Percentiles rank a stretch among this genome's conserved stretches.
Conservation (phyloP, 2,888 invertebrate species). For the Drosophila siamana region DNA sequence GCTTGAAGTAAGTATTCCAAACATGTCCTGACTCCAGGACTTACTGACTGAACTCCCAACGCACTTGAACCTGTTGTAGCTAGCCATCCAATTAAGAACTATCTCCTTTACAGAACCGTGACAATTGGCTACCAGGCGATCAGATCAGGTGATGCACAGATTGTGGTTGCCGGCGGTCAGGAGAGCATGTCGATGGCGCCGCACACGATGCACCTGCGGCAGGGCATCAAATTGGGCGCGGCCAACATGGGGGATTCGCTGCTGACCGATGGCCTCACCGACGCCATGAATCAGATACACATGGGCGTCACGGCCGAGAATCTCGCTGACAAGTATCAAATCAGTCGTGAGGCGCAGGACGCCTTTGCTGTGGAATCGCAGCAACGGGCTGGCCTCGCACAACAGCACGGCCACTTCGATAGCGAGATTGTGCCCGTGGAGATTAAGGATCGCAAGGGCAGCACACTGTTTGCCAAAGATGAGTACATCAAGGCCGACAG, state of each 20-base stretch:
- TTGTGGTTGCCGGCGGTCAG: slow-evolving; percentile 93
- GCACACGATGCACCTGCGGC: slow-evolving; percentile 88
- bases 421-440: slow-evolving; percentile 90
- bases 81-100: neutral
- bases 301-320: slow-evolving; percentile 95
- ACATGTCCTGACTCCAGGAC: no score
- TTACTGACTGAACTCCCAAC: no score
- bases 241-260: slow-evolving; percentile 88
- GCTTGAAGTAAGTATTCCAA: slow-evolving; percentile 90
- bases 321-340: slow-evolving; percentile 88
- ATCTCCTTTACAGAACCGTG: slow-evolving; percentile 86
- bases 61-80: no score
- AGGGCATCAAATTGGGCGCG: slow-evolving; percentile 89
- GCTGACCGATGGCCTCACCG: slow-evolving; percentile 90
- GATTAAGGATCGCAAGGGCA: slow-evolving; percentile 86
- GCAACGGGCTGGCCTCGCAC: slow-evolving; percentile 88
- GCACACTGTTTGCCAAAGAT: slow-evolving; percentile 87
- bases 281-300: slow-evolving; percentile 90
- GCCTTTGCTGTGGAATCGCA: slow-evolving; percentile 89
- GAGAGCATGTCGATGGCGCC: slow-evolving; percentile 93
- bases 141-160: slow-evolving; percentile 88
- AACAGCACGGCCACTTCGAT: slow-evolving; percentile 88
- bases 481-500: slow-evolving; percentile 89
- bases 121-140: slow-evolving; percentile 90
- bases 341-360: slow-evolving; percentile 90